These are phyloP conservation scores for Cathartes aura DNA, from an alignment of 2,113 vertebrate genomes.

Conservation along the genomic window DNA sequence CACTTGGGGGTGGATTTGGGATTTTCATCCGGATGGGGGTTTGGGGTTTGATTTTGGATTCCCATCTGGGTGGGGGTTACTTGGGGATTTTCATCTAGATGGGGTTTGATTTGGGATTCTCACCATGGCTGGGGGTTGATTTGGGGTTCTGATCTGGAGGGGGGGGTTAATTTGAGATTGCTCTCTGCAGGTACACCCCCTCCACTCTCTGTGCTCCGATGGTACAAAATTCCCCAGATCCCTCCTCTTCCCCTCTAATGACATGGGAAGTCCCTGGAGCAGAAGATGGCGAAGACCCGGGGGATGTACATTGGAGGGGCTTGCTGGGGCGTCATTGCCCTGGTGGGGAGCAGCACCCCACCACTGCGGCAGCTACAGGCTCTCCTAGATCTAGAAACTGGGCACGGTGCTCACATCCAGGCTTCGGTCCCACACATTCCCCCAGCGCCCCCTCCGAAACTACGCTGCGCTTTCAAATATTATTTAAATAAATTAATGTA, in stretches of 20 bases:
- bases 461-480: background rate
- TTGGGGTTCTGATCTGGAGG: background rate
- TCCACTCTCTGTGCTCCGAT: accelerated
- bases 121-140: background rate
- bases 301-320: background rate
- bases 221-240: background rate
- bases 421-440: background rate
- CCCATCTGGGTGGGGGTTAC: no score
- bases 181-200: background rate
- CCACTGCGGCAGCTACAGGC: background rate
- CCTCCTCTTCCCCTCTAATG: background rate
- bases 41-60: background rate
- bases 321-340: background rate
- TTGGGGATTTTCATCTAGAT: background rate
- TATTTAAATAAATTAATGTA: background rate
- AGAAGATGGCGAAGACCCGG: background rate
- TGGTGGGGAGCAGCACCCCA: background rate
- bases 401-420: background rate
- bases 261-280: background rate
- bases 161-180: background rate
- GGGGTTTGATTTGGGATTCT: background rate
- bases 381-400: background rate
- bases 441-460: background rate
- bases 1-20: background rate
- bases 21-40: background rate